A percentile compares a stretch with the other conserved stretches of the same genome.
phyloP scores from a whole-genome alignment of 2,888 invertebrate species.

The Cyaniris semiargus region DNA sequence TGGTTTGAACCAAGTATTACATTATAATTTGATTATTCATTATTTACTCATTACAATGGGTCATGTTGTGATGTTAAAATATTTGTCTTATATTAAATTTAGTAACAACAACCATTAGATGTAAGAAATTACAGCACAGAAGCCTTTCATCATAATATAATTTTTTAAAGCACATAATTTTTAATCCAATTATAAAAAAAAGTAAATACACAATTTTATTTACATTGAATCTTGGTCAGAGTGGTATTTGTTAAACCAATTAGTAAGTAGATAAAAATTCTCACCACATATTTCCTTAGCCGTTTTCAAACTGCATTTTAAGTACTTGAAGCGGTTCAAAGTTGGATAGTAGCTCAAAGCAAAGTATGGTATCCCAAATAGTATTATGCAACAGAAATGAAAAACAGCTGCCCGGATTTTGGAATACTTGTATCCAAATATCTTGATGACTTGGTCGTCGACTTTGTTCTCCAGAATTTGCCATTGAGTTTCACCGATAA shows the following conservation, averaged over 20 bases:
- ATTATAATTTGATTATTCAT: background rate
- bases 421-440: slow-evolving; percentile 76
- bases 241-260: too few relatives aligned
- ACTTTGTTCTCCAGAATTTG: slow-evolving; percentile 76
- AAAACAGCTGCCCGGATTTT: slow-evolving; percentile 68
- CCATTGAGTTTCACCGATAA: slow-evolving; percentile 77
- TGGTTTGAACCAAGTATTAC: background rate
- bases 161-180: slow-evolving; percentile 1
- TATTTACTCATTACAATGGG: background rate
- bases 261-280: slow-evolving; percentile 38
- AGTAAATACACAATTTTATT: background rate
- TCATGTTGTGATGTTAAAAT: background rate
- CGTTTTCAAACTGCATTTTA: slow-evolving; percentile 77
- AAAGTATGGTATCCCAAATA: slow-evolving; percentile 81
- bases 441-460: slow-evolving; percentile 70
- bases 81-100: background rate
- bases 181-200: background rate
- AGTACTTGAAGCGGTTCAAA: slow-evolving; percentile 75
- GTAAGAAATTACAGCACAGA: background rate
- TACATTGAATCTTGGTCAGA: too few relatives aligned
- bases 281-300: slow-evolving; percentile 81
- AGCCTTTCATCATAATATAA: background rate
- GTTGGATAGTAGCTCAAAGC: slow-evolving; percentile 79
- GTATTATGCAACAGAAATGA: slow-evolving; percentile 71
- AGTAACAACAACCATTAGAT: background rate